Percentiles rank a stretch among this genome's conserved stretches.
Conservation (phyloP, 2,797 vertebrate genomes). For the Lepus townsendii region DNA sequence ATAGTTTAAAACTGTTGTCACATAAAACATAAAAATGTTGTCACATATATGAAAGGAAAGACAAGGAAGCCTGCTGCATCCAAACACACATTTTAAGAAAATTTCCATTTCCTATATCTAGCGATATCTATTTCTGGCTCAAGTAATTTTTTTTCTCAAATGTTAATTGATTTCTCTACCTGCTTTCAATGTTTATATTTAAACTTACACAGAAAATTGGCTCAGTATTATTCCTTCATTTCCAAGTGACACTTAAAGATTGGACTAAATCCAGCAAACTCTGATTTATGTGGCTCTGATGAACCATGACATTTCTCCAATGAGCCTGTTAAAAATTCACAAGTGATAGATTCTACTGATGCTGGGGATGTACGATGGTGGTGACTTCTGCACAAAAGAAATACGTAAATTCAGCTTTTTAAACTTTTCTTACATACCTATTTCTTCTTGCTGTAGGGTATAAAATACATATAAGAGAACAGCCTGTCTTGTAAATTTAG, state of each 20-base stretch:
- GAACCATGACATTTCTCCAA: constrained; percentile 75
- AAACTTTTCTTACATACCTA: not conserved
- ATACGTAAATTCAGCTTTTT: constrained; percentile 34
- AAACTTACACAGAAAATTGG: not conserved
- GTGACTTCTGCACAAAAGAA: constrained; percentile 62
- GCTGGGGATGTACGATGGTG: not conserved
- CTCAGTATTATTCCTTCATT: constrained; percentile 52
- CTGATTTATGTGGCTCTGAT: constrained; percentile 73
- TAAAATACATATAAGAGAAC: constrained; percentile 30
- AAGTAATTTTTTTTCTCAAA: constrained; percentile 49
- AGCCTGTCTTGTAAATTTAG: not conserved
- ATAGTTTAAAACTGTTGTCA: not conserved
- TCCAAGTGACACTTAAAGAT: constrained; percentile 69
- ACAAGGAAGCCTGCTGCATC: not conserved
- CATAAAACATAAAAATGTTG: not conserved
- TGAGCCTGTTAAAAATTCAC: constrained; percentile 75
- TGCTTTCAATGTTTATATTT: constrained; percentile 12
- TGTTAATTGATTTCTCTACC: constrained; percentile 45
- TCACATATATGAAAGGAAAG: not conserved
- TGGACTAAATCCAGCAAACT: constrained; percentile 66
- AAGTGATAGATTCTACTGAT: constrained; percentile 52
- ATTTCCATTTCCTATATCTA: not conserved
- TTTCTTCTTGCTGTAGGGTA: constrained; percentile 32
- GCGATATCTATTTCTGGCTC: not conserved
- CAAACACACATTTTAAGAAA: constrained; percentile 2